A percentile compares a stretch with the other conserved stretches of the same genome.
Evolutionary conservation across 2,888 invertebrate species (phyloP).

Genomic region (Tribolium freemani): DNA sequence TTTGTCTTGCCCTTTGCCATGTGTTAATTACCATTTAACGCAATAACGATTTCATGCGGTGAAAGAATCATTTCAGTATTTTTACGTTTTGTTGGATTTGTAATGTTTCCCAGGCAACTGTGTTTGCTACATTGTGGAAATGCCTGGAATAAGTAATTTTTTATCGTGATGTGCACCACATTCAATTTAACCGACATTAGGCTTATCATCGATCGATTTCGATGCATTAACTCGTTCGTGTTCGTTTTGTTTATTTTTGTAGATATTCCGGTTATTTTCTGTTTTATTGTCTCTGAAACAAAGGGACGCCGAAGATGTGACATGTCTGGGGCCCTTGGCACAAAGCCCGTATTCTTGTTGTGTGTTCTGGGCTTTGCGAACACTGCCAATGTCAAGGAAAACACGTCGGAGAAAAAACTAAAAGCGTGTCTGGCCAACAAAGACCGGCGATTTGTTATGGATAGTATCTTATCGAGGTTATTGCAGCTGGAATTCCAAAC

Average conservation of each 20-base stretch:
- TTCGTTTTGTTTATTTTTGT: constrained; percentile 11
- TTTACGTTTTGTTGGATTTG: constrained; percentile 25
- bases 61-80: constrained; percentile 30
- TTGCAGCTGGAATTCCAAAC: neutral
- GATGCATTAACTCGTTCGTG: constrained; percentile 23
- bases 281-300: neutral
- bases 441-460: constrained; percentile 5
- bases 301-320: neutral
- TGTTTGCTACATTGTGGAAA: constrained; percentile 26
- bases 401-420: constrained; percentile 11
- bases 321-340: constrained; percentile 12
- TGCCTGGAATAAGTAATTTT: constrained; percentile 24
- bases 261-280: constrained; percentile 11
- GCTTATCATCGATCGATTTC: constrained; percentile 29
- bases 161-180: constrained; percentile 31
- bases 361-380: constrained; percentile 6
- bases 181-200: constrained; percentile 35
- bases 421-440: constrained; percentile 19
- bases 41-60: constrained; percentile 29
- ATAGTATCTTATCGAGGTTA: neutral
- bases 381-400: constrained; percentile 36
- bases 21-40: constrained; percentile 15
- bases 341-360: neutral
- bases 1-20: constrained; percentile 26
- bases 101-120: constrained; percentile 38